phyloP scores from a whole-genome alignment of 1,140 invertebrate species.

The Drosophila carrolli region DNA sequence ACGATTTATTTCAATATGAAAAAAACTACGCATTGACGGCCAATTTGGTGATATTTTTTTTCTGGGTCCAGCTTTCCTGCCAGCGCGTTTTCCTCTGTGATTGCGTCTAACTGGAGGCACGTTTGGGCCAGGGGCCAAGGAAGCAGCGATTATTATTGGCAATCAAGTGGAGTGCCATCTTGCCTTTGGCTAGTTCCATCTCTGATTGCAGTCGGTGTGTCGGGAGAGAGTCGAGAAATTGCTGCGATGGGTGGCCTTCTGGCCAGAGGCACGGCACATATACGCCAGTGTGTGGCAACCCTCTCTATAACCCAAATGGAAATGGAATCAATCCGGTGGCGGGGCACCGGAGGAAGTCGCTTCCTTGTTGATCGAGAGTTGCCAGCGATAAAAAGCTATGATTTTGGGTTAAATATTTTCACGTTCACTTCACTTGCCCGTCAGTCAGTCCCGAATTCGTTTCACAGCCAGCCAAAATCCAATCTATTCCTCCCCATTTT shows the following conservation, averaged over 20 bases:
- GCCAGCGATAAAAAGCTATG: slow-evolving; percentile 10
- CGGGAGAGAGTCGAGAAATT: slow-evolving; percentile 55
- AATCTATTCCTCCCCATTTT: slow-evolving; percentile 15
- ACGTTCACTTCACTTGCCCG: slow-evolving; percentile 9
- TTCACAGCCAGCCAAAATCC: slow-evolving; percentile 15
- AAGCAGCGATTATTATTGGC: slow-evolving; percentile 69
- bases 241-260: slow-evolving; percentile 16
- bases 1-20: neutral
- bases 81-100: slow-evolving; percentile 20
- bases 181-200: slow-evolving; percentile 55
- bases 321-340: slow-evolving; percentile 23
- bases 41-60: slow-evolving; percentile 2
- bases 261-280: slow-evolving; percentile 23
- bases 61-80: neutral
- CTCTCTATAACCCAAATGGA: slow-evolving; percentile 18
- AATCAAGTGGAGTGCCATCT: slow-evolving; percentile 74
- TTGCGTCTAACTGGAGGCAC: slow-evolving; percentile 41
- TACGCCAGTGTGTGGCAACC: neutral
- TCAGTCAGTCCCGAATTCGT: slow-evolving; percentile 4
- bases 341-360: slow-evolving; percentile 6
- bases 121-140: slow-evolving; percentile 35
- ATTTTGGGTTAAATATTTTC: slow-evolving; percentile 47
- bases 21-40: slow-evolving; percentile 2
- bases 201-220: slow-evolving; percentile 64
- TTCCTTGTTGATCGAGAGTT: slow-evolving; percentile 14